A percentile compares a stretch with the other conserved stretches of the same genome.
Conservation (phyloP, 2,797 vertebrate species). For the Notolepis coatsorum region DNA sequence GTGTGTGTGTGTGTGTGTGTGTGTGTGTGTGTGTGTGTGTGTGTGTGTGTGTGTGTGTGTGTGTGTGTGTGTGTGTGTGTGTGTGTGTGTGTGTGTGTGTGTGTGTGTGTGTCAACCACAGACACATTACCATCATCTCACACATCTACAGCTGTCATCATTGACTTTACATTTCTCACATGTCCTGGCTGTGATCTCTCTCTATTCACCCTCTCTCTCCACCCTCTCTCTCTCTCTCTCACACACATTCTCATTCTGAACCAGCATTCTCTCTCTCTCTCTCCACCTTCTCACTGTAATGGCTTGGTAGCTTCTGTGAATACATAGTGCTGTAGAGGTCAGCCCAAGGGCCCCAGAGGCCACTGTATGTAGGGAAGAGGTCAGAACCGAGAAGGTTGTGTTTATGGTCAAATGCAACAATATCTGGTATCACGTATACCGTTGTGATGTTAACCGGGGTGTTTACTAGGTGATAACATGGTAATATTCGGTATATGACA, state of each 20-base stretch:
- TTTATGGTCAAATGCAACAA: slow-evolving; percentile 29
- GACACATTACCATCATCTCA: slow-evolving; percentile 18
- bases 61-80: neutral
- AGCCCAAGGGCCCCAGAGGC: slow-evolving; percentile 49
- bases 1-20: neutral
- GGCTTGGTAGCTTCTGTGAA: slow-evolving; percentile 36
- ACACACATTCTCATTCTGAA: neutral
- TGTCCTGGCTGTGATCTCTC: neutral
- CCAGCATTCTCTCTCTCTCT: neutral
- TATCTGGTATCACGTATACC: slow-evolving; percentile 20
- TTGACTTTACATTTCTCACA: slow-evolving; percentile 17
- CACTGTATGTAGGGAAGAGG: slow-evolving; percentile 61
- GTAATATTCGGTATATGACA: no score
- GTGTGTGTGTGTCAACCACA: slow-evolving; percentile 2
- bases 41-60: slow-evolving; percentile 1
- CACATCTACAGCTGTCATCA: slow-evolving; percentile 52
- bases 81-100: neutral
- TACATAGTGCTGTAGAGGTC: slow-evolving; percentile 20
- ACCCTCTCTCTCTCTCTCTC: neutral
- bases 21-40: slow-evolving; percentile 14
- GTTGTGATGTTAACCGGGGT: slow-evolving; percentile 7
- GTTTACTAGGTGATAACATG: slow-evolving; percentile 14
- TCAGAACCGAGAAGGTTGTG: slow-evolving; percentile 20
- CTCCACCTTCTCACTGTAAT: neutral
- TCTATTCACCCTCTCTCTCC: slow-evolving; percentile 5